Conservation (phyloP, 2,797 vertebrate genomes). For the Carcharodon carcharias region DNA sequence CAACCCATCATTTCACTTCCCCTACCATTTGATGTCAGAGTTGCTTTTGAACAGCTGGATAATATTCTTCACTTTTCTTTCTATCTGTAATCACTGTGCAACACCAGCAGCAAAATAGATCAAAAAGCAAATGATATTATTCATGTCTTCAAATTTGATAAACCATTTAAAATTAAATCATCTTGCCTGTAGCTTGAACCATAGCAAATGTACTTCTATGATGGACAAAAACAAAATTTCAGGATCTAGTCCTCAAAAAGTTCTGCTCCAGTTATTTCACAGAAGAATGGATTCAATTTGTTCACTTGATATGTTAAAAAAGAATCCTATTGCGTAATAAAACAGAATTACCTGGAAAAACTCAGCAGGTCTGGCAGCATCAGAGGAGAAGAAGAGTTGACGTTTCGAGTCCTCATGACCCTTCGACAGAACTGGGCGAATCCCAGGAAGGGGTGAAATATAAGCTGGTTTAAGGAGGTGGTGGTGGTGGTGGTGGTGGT, state of each 20-base stretch:
- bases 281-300: neutral
- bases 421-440: no score
- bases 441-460: no score
- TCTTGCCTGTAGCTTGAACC: neutral
- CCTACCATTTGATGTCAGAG: neutral
- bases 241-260: neutral
- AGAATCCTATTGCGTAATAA: constrained; percentile 25
- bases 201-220: neutral
- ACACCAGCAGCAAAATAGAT: neutral
- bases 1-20: neutral
- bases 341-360: no score
- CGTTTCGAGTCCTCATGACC: no score
- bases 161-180: neutral
- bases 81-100: neutral
- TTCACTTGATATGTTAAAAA: neutral
- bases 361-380: no score
- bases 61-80: neutral
- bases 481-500: no score
- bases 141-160: neutral
- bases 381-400: no score
- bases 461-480: no score
- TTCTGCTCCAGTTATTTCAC: neutral
- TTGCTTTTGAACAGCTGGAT: neutral
- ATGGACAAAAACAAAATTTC: neutral
- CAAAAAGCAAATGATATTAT: neutral